Evolutionary conservation across 1,140 invertebrate species (phyloP), one percentile per base, ranked within the genome.

Genomic region (Drosophila varians): DNA sequence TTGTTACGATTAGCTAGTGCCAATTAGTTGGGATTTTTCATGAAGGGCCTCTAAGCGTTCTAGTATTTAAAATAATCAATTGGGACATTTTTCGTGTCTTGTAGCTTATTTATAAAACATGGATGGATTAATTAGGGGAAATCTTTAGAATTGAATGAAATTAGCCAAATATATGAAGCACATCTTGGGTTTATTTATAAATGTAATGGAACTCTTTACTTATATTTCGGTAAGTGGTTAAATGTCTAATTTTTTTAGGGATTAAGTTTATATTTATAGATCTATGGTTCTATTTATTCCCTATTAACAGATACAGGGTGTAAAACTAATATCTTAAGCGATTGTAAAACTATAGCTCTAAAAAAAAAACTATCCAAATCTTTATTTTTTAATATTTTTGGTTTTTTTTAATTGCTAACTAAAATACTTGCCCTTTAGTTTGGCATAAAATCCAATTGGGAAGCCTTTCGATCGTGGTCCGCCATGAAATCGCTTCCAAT

Each of bases 381-480:
- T 60, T 36, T 64, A 7, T 14, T 4, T 36, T 36, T 36, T 14
- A 14, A 12, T 9, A 6, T 43, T 42, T 43, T 25, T 40, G 8
- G 9, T 28, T 38, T 5, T 14, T 28, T 38, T 5, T 14, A 45
- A 57, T 57, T 38, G 43, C 42, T 25, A 61, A 57, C 38, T 40
- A 54, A 60, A 47, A 64, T 47, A 38, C 25, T 28, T 14, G 46
- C 2, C 11, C 55, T 40, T 60, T 46, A 40, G 45, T 19, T 18
- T 56, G 56, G n/a, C 6, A 36, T 48, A 53, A 23, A 46, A 53
- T 55, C 57, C 71, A 42, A 58, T 57, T 57, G 68, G 49, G 56
- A 86, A 75, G 79, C 65, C 79, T 86, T 83, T 86, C 75, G 80
- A 86, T 86, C 80, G 82, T 70, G 53, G 52, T 64, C 77, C 82